Base-by-base conservation (phyloP, 2,113 vertebrate species). In the Ia io region DNA sequence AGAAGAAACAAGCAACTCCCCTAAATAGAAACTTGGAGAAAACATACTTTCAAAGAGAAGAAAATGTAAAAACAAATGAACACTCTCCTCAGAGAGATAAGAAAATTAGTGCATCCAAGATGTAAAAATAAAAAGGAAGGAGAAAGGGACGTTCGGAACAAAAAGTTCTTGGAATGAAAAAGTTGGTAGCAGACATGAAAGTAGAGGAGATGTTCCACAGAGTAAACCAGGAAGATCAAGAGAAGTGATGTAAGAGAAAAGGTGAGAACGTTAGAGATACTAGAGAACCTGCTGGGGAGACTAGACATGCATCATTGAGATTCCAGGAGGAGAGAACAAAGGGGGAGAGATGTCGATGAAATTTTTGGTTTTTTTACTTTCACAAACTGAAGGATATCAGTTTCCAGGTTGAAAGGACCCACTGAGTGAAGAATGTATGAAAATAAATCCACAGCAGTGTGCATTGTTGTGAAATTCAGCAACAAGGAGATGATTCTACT, bases 301-400 rank as follows among this genome's bases (percentile, higher is more conserved):
- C 35, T 0, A 3, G 6, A 20, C 6, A 0, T 9, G 22, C 0
- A 0, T 44, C 53, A 4, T 2, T 65, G 12, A 18, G 67, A 28
- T 67, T 49, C 47, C 16, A 63, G 53, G 51, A 70, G n/a, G 25
- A 88, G 35, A 84, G 5, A n/a, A 59, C 20, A 30, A 70, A 59
- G 16, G 40, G 18, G 11, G 14, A 9, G 17, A 59, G 12, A 40
- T 51, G 56, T 90, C 14, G 1, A 5, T n/a, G 13, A 78, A n/a
- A 78, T 16, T 11, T 63, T 44, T 42, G 16, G 18, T 51, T 51
- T 11, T 65, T 71, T 53, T 47, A 25, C 44, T 73, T 74, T 14
- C 22, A 28, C 76, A 65, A 47, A 40, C 30, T 56, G 28, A 78
- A 61, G 53, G 16, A 22, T 25, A 23, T 47, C 20, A 1, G 2